Percentiles rank a stretch among this genome's conserved stretches.
These are phyloP conservation scores for Endomychus coccineus DNA, from an alignment of 2,888 invertebrate species.

Conservation along the genomic window DNA sequence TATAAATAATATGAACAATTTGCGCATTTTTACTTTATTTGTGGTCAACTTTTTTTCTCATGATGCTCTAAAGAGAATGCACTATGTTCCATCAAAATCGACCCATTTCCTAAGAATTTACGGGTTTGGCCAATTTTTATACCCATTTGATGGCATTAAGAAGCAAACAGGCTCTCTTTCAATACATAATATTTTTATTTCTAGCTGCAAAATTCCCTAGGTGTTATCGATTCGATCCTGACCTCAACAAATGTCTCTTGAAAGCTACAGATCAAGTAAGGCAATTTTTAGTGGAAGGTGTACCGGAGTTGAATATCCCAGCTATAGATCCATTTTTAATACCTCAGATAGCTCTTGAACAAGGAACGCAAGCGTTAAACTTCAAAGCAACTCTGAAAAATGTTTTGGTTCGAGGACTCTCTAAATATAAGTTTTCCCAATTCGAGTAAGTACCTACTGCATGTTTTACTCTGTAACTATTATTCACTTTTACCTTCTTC, in stretches of 20 bases:
- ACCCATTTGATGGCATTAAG: no score
- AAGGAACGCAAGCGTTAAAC: slow-evolving; percentile 38
- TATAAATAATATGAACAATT: no score
- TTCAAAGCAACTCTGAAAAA: slow-evolving; percentile 45
- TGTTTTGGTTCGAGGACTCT: slow-evolving; percentile 46
- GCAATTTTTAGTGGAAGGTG: slow-evolving; percentile 40
- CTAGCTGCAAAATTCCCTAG: slow-evolving; percentile 42
- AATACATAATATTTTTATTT: slow-evolving; percentile 15
- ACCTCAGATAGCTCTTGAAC: slow-evolving; percentile 39
- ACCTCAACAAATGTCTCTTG: slow-evolving; percentile 43
- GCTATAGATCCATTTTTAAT: slow-evolving; percentile 43
- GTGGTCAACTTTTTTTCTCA: no score
- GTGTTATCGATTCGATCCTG: slow-evolving; percentile 42
- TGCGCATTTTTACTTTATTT: no score
- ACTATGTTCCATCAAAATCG: no score
- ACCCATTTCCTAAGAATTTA: no score
- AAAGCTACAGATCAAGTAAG: slow-evolving; percentile 38
- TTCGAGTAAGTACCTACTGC: slow-evolving; percentile 47
- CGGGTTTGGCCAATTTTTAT: no score
- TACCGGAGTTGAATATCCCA: slow-evolving; percentile 42
- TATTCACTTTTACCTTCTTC: no score
- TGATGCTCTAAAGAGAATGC: no score
- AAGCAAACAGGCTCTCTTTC: no score
- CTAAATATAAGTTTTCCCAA: slow-evolving; percentile 45
- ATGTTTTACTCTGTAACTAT: no score